A percentile compares a stretch with the other conserved stretches of the same genome.
phyloP scores from a whole-genome alignment of 2,797 vertebrate species.

The Pangasius mekongensis region DNA sequence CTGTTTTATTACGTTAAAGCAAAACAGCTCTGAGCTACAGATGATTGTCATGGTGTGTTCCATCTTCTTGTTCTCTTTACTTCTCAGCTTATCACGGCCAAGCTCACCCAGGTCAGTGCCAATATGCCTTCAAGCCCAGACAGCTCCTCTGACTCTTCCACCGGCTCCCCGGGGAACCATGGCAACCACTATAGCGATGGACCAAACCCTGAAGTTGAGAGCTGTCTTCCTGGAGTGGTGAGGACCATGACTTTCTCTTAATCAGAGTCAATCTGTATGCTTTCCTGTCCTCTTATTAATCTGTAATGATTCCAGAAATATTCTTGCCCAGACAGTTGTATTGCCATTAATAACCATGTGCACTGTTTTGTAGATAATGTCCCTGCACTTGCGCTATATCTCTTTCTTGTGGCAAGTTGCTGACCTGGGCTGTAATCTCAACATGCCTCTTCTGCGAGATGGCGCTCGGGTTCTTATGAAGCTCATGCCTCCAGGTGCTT shows the following conservation, averaged over 20 bases:
- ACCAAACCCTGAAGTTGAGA: constrained; percentile 97
- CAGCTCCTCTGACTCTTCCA: constrained; percentile 98
- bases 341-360: constrained; percentile 12
- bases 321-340: not conserved
- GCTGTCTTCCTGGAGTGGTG: constrained; percentile 98
- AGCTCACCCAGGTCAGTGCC: constrained; percentile 98
- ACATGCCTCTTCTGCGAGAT: constrained; percentile 96
- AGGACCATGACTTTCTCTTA: constrained; percentile 64
- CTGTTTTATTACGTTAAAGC: not conserved
- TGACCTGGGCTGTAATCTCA: constrained; percentile 95
- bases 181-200: constrained; percentile 98
- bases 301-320: not conserved
- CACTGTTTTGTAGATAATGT: constrained; percentile 90
- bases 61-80: not conserved
- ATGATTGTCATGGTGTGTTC: not conserved
- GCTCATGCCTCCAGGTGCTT: constrained; percentile 96
- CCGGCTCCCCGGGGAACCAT: constrained; percentile 97
- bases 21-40: not conserved
- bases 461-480: constrained; percentile 98
- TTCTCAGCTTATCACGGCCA: constrained; percentile 93
- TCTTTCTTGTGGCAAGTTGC: constrained; percentile 99
- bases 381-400: constrained; percentile 96
- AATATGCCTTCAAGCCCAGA: constrained; percentile 99
- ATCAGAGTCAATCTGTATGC: not conserved
- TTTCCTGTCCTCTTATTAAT: not conserved